Evolutionary conservation across 2,113 vertebrate genomes (phyloP).

Genomic region (Lepus americanus): DNA sequence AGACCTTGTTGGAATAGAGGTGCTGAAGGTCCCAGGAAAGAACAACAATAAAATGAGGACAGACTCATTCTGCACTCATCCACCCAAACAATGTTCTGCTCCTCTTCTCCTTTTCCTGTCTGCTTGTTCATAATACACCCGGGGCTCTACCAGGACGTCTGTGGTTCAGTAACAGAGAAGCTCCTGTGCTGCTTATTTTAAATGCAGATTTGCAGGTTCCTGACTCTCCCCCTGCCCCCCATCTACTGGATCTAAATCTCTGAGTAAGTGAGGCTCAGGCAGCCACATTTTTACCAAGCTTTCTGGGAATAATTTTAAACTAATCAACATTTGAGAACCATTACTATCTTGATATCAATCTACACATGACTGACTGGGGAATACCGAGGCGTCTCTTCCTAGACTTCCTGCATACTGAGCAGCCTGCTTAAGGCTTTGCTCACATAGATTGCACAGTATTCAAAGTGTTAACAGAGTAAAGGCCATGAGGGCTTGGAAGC

Average conservation of each 20-base stretch:
- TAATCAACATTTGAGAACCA: not conserved
- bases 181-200: not conserved
- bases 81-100: too few species aligned
- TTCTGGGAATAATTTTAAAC: not conserved
- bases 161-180: not conserved
- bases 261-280: not conserved
- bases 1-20: not conserved
- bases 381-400: not conserved
- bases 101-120: not conserved
- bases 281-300: not conserved
- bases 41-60: not conserved
- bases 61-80: not conserved
- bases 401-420: not conserved
- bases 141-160: not conserved
- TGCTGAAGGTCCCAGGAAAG: not conserved
- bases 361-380: not conserved
- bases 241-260: not conserved
- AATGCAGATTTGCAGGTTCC: not conserved
- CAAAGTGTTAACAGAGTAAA: not conserved
- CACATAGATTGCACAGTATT: not conserved
- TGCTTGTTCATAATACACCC: not conserved
- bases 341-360: not conserved
- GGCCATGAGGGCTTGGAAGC: not conserved
- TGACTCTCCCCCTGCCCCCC: rapidly evolving
- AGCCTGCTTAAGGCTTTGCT: not conserved